These are phyloP conservation scores for Campaea margaritaria DNA, from an alignment of 2,888 invertebrate genomes.

Conservation along the genomic window DNA sequence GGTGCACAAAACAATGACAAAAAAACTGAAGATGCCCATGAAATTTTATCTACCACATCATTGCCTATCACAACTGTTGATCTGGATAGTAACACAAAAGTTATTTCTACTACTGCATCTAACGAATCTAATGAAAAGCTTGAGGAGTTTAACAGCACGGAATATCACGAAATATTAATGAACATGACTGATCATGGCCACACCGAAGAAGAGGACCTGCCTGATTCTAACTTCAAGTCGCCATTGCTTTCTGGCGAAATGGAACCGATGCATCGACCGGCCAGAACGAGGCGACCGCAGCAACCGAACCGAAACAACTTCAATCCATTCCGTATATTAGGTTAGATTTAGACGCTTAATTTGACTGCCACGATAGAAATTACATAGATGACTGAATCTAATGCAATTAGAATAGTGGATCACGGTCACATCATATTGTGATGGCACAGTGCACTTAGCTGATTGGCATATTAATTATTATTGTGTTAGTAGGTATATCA, in stretches of 20 bases:
- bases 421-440: conserved; percentile 66
- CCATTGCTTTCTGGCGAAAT: conserved; percentile 77
- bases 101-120: conserved; percentile 16
- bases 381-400: conserved; percentile 65
- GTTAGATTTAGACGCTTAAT: conserved; percentile 57
- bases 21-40: conserved; percentile 23
- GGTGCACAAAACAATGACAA: conserved; percentile 19
- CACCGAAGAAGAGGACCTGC: conserved; percentile 42
- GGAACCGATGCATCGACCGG: conserved; percentile 74
- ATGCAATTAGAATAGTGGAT: conserved; percentile 59
- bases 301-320: conserved; percentile 74
- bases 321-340: conserved; percentile 81
- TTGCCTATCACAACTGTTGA: conserved; percentile 11
- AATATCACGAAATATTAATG: conserved; percentile 41
- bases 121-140: conserved; percentile 23
- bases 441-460: conserved; percentile 78
- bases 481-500: conserved; percentile 25
- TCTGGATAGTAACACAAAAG: conserved; percentile 13
- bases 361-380: conserved; percentile 61
- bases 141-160: conserved; percentile 31
- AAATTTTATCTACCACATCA: conserved; percentile 20
- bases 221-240: conserved; percentile 69
- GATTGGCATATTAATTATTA: conserved; percentile 42
- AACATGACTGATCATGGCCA: conserved; percentile 22
- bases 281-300: conserved; percentile 72